Base-by-base conservation (phyloP, 2,797 vertebrate genomes). In the Syndactyla subalaris region DNA sequence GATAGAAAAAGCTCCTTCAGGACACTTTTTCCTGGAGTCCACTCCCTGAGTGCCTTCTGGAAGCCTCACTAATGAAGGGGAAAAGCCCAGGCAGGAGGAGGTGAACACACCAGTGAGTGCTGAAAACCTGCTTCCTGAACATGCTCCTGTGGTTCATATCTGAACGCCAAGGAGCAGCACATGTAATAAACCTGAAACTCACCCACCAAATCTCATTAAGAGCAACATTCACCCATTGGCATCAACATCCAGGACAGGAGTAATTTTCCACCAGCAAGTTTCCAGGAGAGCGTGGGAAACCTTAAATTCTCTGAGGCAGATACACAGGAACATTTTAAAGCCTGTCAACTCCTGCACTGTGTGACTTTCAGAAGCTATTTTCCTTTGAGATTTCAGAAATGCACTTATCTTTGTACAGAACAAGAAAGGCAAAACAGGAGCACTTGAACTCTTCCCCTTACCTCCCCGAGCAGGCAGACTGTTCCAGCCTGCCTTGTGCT, bases 341-440 rank as follows among this genome's bases (percentile, higher is more conserved):
- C 85, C 83, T 79, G 80, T 95, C 93, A 92, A 27, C 86, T 93
- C 61, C 93, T 93, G 92, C 63, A 61, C 68, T 58, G 54, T 13
- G 26, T 18, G 48, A 54, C 36, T 92, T 93, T 67, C 32, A 81
- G 45, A 88, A 96, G 85, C 45, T 7, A 71, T 70, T 70, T 85
- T 85, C 91, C 85, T 92, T 67, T 86, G 88, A 94, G 96, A 76
- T 88, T 92, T 90, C 82, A 91, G 85, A 94, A 93, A 90, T 51
- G 79, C 74, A 63, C 49, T 88, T 73, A 65, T 90, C 88, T 79
- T 66, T 59, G 67, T 88, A 57, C 30, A 79, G 76, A 89, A 75
- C 59, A 54, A 81, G 91, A 92, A 92, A 18, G 74, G 63, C 59
- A 90, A 81, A 93, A 90, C 80, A 62, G 0, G 3, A 90, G 83